Evolutionary conservation across 2,888 invertebrate genomes (phyloP), one percentile per base, ranked within the genome.

Genomic region (Idaea straminata): DNA sequence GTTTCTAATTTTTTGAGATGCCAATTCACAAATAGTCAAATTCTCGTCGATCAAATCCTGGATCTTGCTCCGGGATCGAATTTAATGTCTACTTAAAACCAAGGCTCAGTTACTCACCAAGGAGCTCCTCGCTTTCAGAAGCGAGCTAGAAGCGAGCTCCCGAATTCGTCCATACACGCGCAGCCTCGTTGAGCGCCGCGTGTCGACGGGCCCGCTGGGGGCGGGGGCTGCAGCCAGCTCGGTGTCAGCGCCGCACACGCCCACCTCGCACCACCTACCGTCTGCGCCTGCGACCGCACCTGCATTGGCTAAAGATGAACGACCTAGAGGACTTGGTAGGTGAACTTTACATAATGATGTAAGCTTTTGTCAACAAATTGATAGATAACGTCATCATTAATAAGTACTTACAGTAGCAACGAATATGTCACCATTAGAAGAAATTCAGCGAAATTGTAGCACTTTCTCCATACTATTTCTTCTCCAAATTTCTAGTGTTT

Each of bases 241-340:
- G 65, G 72, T 82, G 69, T 91, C 91, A 2, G 92, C 92, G 63
- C 92, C 92, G 67, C 92, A 92, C 88, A 91, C 92, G 62, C 92
- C 92, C 72, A 90, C 91, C 35, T 69, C 83, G 34, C 87, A 85
- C 74, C 72, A 70, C 61, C 67, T 69, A 36, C 81, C 69, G 25
- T 70, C 66, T 25, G 64, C 69, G 62, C 70, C 72, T 25, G 65
- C 69, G 5, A 34, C 65, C 35, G 16, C 59, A 6, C 59, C 47
- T 10, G 47, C 47, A 7, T 47, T 47, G 47, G 47, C 47, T 13
- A 47, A 71, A 67, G 62, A 76, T 75, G n/a, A 73, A 75, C 15
- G 85, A 85, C 62, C 68, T 5, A 47, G 47, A 47, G 47, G 47
- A 47, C 47, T 47, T 47, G 47, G 47, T 47, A 47, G 13, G 13